Conservation (phyloP, 2,888 invertebrate species). For the Pachliopta kotzebuea region DNA sequence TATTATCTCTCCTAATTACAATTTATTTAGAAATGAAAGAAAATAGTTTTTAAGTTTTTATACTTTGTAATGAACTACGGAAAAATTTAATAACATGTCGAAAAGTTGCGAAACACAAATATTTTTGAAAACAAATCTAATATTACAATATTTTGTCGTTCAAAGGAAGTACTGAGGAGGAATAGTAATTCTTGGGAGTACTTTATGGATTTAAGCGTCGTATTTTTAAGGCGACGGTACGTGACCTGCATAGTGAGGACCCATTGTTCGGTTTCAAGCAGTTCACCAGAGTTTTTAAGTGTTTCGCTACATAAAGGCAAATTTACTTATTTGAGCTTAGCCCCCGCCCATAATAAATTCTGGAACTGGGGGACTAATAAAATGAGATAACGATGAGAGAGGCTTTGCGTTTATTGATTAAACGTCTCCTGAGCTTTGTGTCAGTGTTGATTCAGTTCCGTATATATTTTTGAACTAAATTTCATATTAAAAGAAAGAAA, state of each 20-base stretch:
- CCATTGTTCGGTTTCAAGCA: slow-evolving; percentile 71
- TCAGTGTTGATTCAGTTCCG: slow-evolving; percentile 22
- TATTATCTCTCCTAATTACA: too few species aligned
- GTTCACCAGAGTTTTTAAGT: slow-evolving; percentile 49
- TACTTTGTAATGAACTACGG: not conserved
- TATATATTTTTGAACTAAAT: too few species aligned
- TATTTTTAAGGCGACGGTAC: slow-evolving; percentile 76
- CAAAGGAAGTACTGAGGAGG: slow-evolving; percentile 65
- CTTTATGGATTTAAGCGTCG: slow-evolving; percentile 75
- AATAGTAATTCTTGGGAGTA: slow-evolving; percentile 73
- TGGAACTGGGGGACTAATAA: slow-evolving; percentile 52
- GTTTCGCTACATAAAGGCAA: slow-evolving; percentile 63
- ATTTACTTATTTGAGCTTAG: slow-evolving; percentile 72
- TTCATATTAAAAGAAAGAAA: too few species aligned
- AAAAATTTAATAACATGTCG: not conserved
- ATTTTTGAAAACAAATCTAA: slow-evolving; percentile 45
- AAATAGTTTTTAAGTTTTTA: not conserved
- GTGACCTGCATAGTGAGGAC: slow-evolving; percentile 63
- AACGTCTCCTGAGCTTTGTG: slow-evolving; percentile 41
- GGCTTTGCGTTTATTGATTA: slow-evolving; percentile 60
- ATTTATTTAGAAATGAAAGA: not conserved
- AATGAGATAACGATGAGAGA: slow-evolving; percentile 56
- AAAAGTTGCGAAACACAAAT: slow-evolving; percentile 4
- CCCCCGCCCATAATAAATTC: slow-evolving; percentile 62
- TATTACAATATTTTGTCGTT: slow-evolving; percentile 64